These are phyloP conservation scores for Myocastor coypus DNA, from an alignment of 2,113 vertebrate species.

Conservation along the genomic window DNA sequence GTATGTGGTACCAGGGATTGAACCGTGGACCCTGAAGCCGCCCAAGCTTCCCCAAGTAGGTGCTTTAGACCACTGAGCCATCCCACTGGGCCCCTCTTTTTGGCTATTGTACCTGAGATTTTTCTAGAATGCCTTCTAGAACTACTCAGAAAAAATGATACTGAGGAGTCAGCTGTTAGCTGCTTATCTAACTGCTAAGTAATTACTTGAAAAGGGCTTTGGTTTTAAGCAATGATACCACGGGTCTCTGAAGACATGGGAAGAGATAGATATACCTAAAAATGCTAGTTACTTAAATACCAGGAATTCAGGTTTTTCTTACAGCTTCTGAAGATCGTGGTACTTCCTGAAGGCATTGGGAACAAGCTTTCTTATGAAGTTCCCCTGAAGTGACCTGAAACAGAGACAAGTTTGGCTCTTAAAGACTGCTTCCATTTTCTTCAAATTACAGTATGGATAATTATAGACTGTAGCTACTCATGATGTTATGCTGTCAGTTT, in stretches of 20 bases:
- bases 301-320: conserved; percentile 83
- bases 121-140: conserved; percentile 44
- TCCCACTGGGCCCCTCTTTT: too few species aligned
- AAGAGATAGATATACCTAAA: neutral
- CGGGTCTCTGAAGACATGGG: neutral
- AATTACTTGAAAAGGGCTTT: neutral
- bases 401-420: conserved; percentile 46
- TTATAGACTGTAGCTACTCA: conserved; percentile 2
- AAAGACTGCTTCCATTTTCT: neutral
- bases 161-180: neutral
- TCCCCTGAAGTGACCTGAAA: conserved; percentile 93
- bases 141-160: neutral
- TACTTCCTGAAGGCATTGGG: conserved; percentile 92
- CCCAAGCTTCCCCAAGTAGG: too few species aligned
- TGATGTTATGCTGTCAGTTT: neutral
- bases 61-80: too few species aligned
- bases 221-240: neutral
- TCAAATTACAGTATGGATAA: neutral
- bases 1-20: too few species aligned
- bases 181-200: neutral
- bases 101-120: neutral
- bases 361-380: conserved; percentile 91
- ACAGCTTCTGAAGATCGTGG: conserved; percentile 93
- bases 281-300: neutral
- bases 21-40: too few species aligned